Evolutionary conservation across 2,797 vertebrate species (phyloP).

Genomic region (Dendrocincla fuliginosa): DNA sequence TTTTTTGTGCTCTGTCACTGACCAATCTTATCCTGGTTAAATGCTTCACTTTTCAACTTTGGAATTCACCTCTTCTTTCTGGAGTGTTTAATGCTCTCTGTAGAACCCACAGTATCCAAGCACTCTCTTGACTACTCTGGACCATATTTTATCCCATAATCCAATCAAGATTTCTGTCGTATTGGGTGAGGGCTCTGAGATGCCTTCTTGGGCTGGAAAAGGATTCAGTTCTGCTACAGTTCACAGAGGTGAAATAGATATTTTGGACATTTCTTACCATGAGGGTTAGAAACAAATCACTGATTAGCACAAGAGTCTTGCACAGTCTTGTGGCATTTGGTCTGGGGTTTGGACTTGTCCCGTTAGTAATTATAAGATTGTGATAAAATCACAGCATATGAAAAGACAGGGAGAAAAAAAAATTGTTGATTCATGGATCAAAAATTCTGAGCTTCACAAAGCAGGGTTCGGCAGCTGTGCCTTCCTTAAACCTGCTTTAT

Average conservation of each 20-base stretch:
- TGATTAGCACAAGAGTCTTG: not conserved
- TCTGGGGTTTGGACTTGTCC: not conserved
- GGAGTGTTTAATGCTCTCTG: not conserved
- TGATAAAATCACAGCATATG: not conserved
- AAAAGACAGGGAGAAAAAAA: not conserved
- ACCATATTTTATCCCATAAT: not conserved
- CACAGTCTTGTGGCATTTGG: not conserved
- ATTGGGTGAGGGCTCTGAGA: not conserved
- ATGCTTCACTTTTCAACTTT: not conserved
- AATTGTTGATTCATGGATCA: not conserved
- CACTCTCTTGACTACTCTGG: not conserved
- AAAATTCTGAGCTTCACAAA: not conserved
- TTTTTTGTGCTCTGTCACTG: not conserved
- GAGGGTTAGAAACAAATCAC: not conserved
- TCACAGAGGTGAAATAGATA: not conserved
- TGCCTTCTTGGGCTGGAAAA: not conserved
- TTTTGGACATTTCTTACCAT: not conserved
- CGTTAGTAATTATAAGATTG: not conserved
- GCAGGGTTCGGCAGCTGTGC: not conserved
- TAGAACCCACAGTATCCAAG: not conserved
- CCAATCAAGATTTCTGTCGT: not conserved
- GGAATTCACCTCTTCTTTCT: not conserved
- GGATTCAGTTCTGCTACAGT: not conserved
- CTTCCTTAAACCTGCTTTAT: not conserved
- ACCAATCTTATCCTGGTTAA: not conserved